phyloP scores from a whole-genome alignment of 2,113 vertebrate species.

The Cacatua alba region DNA sequence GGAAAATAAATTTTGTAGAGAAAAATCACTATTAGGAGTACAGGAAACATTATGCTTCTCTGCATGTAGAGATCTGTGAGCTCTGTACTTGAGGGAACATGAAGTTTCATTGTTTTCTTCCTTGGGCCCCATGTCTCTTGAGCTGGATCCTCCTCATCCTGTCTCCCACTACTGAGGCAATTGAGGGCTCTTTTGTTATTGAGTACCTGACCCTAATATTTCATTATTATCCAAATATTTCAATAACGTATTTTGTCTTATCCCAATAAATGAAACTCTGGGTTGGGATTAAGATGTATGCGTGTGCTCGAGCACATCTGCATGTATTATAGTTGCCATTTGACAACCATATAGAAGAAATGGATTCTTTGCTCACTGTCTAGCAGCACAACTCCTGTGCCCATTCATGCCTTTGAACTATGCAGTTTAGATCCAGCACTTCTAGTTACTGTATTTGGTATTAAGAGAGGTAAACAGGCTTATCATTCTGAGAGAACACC shows the following conservation, averaged over 20 bases:
- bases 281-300: not conserved
- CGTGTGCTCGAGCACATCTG: not conserved
- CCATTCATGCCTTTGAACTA: not conserved
- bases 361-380: not conserved
- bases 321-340: not conserved
- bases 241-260: not conserved
- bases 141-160: not conserved
- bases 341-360: not conserved
- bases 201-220: not conserved
- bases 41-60: not conserved
- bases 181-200: not conserved
- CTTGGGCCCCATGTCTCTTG: not conserved
- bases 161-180: not conserved
- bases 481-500: not conserved
- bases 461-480: not conserved
- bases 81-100: not conserved
- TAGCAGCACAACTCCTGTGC: not conserved
- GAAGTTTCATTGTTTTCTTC: not conserved
- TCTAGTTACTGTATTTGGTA: not conserved
- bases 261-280: not conserved
- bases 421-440: not conserved
- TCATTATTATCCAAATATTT: not conserved
- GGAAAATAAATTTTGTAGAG: not conserved
- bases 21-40: not conserved
- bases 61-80: not conserved